Base-by-base conservation (phyloP, 2,888 invertebrate genomes). In the Miltochrista miniata region DNA sequence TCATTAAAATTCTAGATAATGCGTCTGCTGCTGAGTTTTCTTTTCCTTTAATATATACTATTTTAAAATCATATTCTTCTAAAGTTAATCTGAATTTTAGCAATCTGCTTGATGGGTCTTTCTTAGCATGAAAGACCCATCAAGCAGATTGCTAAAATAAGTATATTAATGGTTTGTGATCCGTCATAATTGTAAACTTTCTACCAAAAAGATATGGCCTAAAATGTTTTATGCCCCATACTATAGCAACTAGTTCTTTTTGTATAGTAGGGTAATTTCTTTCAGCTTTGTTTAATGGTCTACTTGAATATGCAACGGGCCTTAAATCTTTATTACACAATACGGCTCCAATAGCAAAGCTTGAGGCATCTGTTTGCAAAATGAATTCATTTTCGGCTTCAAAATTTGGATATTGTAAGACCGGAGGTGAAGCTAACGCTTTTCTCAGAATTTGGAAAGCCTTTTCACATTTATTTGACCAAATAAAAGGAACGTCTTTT, bases 261-360 rank as follows among this genome's bases (percentile, higher is more conserved):
- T 56, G 51, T 13, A 52, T 47, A 35, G 24, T 34, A 11, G 47
- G 47, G 8, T 56, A 56, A 18, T 48, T 56, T 24, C 18, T 31
- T 48, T 56, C 60, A 4, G 51, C 44, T 29, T 47, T 52, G 41
- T 54, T 58, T 18, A 61, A 37, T 10, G 43, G 42, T 35, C 59
- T 31, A 46, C 58, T 60, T 14, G 60, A 55, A 42, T 39, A 64
- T 7, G 60, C 63, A 29, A 61, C 43, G 2, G 54, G 56, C 1
- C 13, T 0, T 10, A 40, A 9, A 12, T 46, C 33, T 7, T 12
- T 7, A 0, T 15, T 9, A 15, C 37, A 12, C 11, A 34, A 46
- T 13, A 46, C 24, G 1, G 24, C 8, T 1, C 46, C 46, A 10
- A 40, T 40, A 12, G 39, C 39, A 7, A 33, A 10, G 12, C 46